Evolutionary conservation across 35 echinoderm and acorn worm species (phyloP), one percentile per base, ranked within the genome.

Genomic region (Hemicentrotus pulcherrimus): DNA sequence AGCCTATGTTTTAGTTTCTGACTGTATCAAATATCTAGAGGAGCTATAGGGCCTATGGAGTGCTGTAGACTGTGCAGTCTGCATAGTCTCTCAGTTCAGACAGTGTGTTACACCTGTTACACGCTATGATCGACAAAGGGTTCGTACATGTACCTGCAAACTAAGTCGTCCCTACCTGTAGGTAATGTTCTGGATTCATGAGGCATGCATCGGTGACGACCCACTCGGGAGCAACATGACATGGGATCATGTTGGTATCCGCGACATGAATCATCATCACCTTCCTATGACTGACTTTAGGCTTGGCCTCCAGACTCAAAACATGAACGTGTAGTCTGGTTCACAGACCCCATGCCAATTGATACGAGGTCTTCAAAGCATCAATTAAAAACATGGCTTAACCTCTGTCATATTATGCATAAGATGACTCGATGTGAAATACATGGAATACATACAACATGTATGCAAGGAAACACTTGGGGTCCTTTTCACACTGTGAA

Each of bases 201-300:
- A n/a, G 19, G 65, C 65, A 78, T 78, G 65, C 65, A 78, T n/a
- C 65, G n/a, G 65, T 78, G 65, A 78, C 28, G 18, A 78, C 28
- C 22, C 65, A 78, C 65, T 78, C 19, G 65, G 65, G 65, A 78
- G 65, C 65, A 0, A n/a, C 65, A 78, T 78, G 65, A 78, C 65
- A 78, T 78, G 19, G 65, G 65, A 78, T 78, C 65, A 78, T 22
- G 65, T 78, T 78, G 65, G 65, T 78, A 22, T 28, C 22, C 18
- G 65, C 65, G 19, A 78, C 65, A 78, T 78, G 65, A 78, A 78
- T 78, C 65, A 78, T 78, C 65, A 78, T 78, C 65, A 78, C 19
- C 22, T 22, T 8, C 19, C 19, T 28, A 15, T 0, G 18, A 4
- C 24, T 78, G 6, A 2, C 24, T 28, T 78, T 28, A n/a, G 65